Evolutionary conservation across 2,113 vertebrate species (phyloP), one percentile per base, ranked within the genome.

Genomic region (Scortum barcoo): DNA sequence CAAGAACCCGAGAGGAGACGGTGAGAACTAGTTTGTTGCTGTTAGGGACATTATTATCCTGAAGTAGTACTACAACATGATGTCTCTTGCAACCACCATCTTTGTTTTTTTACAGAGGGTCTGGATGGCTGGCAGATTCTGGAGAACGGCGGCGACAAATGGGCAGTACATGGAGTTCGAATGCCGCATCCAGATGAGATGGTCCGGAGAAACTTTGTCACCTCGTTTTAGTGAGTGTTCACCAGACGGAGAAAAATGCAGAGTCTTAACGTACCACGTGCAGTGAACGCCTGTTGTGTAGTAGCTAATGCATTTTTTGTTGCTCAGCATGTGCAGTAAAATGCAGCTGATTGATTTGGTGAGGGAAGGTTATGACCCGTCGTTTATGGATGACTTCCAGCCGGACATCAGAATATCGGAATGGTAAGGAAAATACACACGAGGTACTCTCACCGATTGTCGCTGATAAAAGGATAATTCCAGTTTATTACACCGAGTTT

Each of bases 331-430:
- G 57, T 95, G 95, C 74, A 77, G 20, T 22, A 95, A 94, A 78
- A 42, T 42, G 0, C 95, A 95, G 85, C 2, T 92, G 24, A 91
- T 95, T 60, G 46, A 93, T 79, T 80, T 95, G 78, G 17, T 5
- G 24, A 46, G 72, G 58, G 91, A 95, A 46, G 94, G 94, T 4
- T 95, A 95, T 56, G 86, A 12, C 33, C 33, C 86, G 40, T 9
- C 69, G 0, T 87, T 95, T 24, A 93, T 95, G 90, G 93, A 95
- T 78, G 2, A 82, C 4, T 10, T 89, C 44, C 85, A 93, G 84
- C 95, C 95, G 14, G 22, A 85, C 22, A 95, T 95, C 75, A 50
- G 67, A 28, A 88, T 95, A 86, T 89, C 93, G 48, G 95, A 95
- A 54, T 95, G 95, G 95, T 95, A 48, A 94, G 92, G 53, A 42